phyloP scores from a whole-genome alignment of 2,797 vertebrate species.

The Glyptemys insculpta region DNA sequence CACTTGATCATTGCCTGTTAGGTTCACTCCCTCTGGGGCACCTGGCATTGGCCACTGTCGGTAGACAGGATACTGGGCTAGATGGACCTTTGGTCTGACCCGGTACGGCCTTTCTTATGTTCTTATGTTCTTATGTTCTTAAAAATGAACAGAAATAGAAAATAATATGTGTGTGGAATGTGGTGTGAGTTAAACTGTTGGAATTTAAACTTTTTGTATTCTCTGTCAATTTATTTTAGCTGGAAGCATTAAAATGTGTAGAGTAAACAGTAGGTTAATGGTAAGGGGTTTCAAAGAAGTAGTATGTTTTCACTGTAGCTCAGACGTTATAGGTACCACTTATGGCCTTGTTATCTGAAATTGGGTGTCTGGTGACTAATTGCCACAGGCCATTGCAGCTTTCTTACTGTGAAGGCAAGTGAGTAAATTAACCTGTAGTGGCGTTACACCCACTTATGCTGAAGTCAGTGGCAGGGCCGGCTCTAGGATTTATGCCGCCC shows the following conservation, averaged over 20 bases:
- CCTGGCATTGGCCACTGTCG: too few species aligned
- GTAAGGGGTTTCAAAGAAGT: background rate
- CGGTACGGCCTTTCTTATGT: too few species aligned
- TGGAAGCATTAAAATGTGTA: background rate
- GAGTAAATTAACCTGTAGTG: background rate
- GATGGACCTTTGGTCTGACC: too few species aligned
- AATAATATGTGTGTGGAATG: background rate
- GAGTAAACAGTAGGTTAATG: background rate
- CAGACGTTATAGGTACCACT: background rate
- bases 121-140: too few species aligned
- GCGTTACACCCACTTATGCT: accelerated
- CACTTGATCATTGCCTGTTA: too few species aligned
- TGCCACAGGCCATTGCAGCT: background rate
- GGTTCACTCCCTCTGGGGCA: too few species aligned
- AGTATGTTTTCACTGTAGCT: background rate
- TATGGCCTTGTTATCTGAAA: background rate
- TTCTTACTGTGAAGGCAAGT: background rate
- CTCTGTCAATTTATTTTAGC: background rate
- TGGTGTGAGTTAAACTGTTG: background rate
- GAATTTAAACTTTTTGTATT: background rate
- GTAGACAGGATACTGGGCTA: too few species aligned
- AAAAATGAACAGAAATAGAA: background rate
- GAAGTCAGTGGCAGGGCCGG: accelerated
- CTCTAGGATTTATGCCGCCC: too few species aligned
- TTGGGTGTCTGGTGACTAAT: background rate